Percentiles rank a stretch among this genome's conserved stretches.
Evolutionary conservation across 2,113 vertebrate species (phyloP).

Genomic region (Neogobius melanostomus): DNA sequence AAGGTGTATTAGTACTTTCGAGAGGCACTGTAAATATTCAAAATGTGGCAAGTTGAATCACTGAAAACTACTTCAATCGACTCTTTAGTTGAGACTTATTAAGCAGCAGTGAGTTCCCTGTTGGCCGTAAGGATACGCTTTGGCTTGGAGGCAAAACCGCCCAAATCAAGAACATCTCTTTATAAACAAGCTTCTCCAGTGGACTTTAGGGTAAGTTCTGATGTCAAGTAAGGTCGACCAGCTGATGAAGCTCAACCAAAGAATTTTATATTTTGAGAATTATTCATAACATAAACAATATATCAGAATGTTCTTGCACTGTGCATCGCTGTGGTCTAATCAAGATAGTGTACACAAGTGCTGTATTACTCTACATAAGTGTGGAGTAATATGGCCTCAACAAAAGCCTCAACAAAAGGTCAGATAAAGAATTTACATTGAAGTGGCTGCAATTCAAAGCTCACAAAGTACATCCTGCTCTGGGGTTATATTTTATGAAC

Average conservation of each 20-base stretch:
- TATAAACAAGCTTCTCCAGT: conserved; percentile 26
- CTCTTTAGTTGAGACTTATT: conserved; percentile 43
- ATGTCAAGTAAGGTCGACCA: background rate
- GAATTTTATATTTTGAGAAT: background rate
- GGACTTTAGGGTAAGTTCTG: conserved; percentile 4
- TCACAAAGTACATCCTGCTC: background rate
- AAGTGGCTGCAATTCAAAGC: background rate
- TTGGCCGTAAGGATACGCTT: conserved; percentile 37
- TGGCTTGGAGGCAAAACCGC: conserved; percentile 20
- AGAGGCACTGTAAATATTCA: too few relatives aligned
- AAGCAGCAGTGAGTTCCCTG: conserved; percentile 15
- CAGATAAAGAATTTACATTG: background rate
- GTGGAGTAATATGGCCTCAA: background rate
- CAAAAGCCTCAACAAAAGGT: background rate
- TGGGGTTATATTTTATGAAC: too few relatives aligned
- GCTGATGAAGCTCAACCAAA: conserved; percentile 9
- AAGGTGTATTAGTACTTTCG: too few relatives aligned
- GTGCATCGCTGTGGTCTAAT: background rate
- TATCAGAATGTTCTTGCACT: background rate
- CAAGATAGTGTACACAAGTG: background rate
- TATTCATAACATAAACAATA: background rate
- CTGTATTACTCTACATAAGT: background rate
- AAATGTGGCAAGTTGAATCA: too few relatives aligned
- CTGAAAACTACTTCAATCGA: too few relatives aligned
- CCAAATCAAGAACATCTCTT: conserved; percentile 9